Evolutionary conservation across 1,140 invertebrate species (phyloP).

Genomic region (Brachionus angularis): DNA sequence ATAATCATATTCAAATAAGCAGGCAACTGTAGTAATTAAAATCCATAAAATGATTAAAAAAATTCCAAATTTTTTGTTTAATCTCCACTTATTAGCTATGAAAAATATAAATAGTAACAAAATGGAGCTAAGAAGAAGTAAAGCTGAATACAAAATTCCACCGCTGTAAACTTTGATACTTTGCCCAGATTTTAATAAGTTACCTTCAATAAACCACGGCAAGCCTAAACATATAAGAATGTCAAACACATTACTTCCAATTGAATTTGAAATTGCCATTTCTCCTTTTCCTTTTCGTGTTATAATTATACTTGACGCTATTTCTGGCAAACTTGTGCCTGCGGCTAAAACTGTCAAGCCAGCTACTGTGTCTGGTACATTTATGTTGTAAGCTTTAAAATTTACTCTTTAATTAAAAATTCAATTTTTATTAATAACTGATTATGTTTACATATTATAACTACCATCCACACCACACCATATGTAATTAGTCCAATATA

Average conservation of each 20-base stretch:
- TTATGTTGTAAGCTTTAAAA: slow-evolving; percentile 48
- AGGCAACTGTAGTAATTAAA: no score
- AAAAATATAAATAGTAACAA: no score
- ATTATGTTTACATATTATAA: slow-evolving; percentile 15
- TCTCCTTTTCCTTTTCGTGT: slow-evolving; percentile 59
- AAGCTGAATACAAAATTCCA: slow-evolving; percentile 50
- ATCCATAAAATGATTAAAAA: no score
- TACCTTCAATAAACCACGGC: slow-evolving; percentile 51
- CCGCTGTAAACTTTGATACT: slow-evolving; percentile 45
- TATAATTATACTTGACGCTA: slow-evolving; percentile 61
- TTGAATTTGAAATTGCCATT: slow-evolving; percentile 58
- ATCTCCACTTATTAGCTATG: no score
- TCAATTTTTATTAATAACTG: no score
- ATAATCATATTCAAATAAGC: no score
- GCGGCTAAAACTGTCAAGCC: slow-evolving; percentile 60
- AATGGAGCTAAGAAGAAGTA: slow-evolving; percentile 54
- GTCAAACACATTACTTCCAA: slow-evolving; percentile 58
- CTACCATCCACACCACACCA: slow-evolving; percentile 84
- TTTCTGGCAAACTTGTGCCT: slow-evolving; percentile 61
- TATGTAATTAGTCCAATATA: slow-evolving; percentile 84
- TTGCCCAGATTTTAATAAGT: not conserved
- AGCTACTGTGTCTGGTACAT: slow-evolving; percentile 58
- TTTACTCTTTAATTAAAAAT: no score
- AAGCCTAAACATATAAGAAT: slow-evolving; percentile 56
- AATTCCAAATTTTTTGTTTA: no score